Conservation (phyloP, 2,113 vertebrate genomes). For the Todiramphus chloris region DNA sequence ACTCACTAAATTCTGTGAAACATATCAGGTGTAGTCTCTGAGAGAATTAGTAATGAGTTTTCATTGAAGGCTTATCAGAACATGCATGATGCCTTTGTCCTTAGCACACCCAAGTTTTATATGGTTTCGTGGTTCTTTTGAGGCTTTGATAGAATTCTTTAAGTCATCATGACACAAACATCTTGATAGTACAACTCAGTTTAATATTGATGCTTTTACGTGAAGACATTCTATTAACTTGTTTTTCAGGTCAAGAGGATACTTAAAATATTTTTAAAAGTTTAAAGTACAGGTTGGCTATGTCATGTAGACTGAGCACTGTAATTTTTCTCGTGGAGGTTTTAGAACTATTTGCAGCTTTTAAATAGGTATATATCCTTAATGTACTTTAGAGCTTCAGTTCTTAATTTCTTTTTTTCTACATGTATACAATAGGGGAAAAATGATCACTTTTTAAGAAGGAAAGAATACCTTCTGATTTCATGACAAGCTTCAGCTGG, state of each 20-base stretch:
- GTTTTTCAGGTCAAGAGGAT: background rate
- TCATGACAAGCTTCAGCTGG: background rate
- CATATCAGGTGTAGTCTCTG: background rate
- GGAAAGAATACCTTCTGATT: background rate
- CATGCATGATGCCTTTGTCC: background rate
- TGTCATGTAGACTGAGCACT: background rate
- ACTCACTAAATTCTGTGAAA: background rate
- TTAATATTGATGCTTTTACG: background rate
- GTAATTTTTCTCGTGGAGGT: background rate
- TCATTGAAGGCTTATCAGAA: background rate
- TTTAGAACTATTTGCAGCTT: background rate
- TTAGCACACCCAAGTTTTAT: background rate
- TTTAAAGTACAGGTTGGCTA: background rate
- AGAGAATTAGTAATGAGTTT: background rate
- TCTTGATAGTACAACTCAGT: background rate
- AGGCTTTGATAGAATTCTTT: background rate
- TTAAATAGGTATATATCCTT: background rate
- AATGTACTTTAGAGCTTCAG: background rate
- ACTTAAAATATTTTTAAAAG: background rate
- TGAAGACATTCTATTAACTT: background rate
- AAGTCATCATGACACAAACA: background rate
- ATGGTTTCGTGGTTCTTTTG: background rate
- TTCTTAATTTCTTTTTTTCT: background rate
- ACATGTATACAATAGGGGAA: background rate
- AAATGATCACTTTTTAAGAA: background rate